Conservation (phyloP, 30 jellyfish, hydroid and myxozoan genomes). For the Aurelia aurita region DNA sequence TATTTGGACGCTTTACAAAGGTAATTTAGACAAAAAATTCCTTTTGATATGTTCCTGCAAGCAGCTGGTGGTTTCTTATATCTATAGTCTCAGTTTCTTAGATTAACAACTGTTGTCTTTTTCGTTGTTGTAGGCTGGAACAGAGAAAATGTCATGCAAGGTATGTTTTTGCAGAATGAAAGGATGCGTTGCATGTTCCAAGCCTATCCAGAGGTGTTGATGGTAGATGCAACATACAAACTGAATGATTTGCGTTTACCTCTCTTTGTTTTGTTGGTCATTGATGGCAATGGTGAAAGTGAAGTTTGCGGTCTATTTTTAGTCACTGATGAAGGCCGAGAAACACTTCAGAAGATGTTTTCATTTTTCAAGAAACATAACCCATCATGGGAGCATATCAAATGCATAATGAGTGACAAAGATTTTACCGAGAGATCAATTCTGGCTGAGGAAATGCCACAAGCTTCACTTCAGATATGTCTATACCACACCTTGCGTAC, state of each 20-base stretch:
- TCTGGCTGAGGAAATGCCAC: neutral
- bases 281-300: constrained; percentile 56
- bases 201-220: constrained; percentile 40
- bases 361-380: neutral
- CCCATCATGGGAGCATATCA: too few relatives aligned
- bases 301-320: constrained; percentile 42
- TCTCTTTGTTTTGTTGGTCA: constrained; percentile 41
- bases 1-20: too few relatives aligned
- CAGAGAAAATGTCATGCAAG: constrained; percentile 18
- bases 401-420: too few relatives aligned
- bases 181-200: constrained; percentile 21
- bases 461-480: constrained; percentile 53
- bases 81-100: too few relatives aligned
- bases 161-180: constrained; percentile 48
- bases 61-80: too few relatives aligned
- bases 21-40: too few relatives aligned
- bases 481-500: constrained; percentile 58
- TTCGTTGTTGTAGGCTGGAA: constrained; percentile 17
- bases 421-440: too few relatives aligned
- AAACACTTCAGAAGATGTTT: constrained; percentile 8
- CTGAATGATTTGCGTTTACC: constrained; percentile 45
- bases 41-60: too few relatives aligned
- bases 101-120: too few relatives aligned
- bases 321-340: constrained; percentile 32
- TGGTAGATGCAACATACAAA: constrained; percentile 66